Percentiles rank a stretch among this genome's conserved stretches.
These are phyloP conservation scores for Anorthoa munda DNA, from an alignment of 2,888 invertebrate genomes.

Conservation along the genomic window DNA sequence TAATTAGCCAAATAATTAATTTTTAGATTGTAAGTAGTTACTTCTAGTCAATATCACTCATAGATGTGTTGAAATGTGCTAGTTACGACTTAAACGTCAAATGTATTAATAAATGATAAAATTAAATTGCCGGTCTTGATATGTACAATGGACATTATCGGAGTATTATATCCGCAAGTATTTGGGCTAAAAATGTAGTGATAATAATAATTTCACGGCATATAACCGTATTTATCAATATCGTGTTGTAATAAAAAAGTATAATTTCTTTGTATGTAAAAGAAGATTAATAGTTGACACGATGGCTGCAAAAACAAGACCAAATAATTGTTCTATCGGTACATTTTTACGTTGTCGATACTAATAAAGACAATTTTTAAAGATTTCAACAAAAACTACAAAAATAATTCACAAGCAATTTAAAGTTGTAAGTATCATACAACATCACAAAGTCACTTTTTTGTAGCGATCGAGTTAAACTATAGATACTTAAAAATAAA, in stretches of 20 bases:
- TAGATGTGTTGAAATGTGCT: constrained; percentile 74
- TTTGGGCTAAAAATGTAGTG: constrained; percentile 1
- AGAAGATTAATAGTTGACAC: neutral
- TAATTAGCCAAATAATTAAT: constrained; percentile 74
- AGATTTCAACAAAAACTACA: neutral
- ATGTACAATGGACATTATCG: constrained; percentile 19
- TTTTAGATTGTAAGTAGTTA: constrained; percentile 70
- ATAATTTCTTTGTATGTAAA: constrained; percentile 6
- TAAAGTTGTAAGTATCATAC: neutral
- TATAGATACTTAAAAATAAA: constrained; percentile 7
- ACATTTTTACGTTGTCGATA: neutral
- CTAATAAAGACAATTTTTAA: neutral
- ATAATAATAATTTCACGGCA: constrained; percentile 17
- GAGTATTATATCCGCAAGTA: neutral
- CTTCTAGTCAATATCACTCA: constrained; percentile 78
- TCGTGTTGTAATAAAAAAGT: neutral
- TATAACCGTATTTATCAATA: constrained; percentile 20
- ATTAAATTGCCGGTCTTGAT: constrained; percentile 43
- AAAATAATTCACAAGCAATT: neutral
- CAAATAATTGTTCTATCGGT: neutral
- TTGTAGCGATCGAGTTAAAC: constrained; percentile 9
- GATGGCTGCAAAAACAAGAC: constrained; percentile 23
- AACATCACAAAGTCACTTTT: constrained; percentile 7
- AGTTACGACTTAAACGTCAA: constrained; percentile 62
- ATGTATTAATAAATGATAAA: constrained; percentile 44